Evolutionary conservation across 2,113 vertebrate species (phyloP), one percentile per base, ranked within the genome.

Genomic region (Abramis brama): DNA sequence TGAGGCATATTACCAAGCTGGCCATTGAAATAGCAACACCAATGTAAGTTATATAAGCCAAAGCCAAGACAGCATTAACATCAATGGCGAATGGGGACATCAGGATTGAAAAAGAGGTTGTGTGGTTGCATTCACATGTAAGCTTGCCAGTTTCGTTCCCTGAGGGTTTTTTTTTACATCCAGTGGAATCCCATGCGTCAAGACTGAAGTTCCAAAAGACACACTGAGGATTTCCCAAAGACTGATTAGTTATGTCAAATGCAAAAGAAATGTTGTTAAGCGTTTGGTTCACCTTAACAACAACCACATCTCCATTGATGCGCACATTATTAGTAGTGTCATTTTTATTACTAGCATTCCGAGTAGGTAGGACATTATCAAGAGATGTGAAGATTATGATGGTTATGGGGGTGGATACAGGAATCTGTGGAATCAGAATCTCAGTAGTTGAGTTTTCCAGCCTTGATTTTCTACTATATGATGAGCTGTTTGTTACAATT

Each of bases 21-120:
- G 91, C 85, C 50, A 98, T 66, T 19, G 97, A 98, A 43, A 97
- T 73, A 0, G 93, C 94, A 23, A 97, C 93, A 10, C 96, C 96
- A 12, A 95, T 78, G 0, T 91, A 94, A 0, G 95, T 96, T 60
- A 87, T 87, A 27, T 55, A 78, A 3, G 13, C 30, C 4, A 82
- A 36, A 23, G 3, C 1, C 33, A 4, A 4, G 3, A 33, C 33
- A 33, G 0, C 4, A 33, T 33, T 33, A 0, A 21, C 60, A 76
- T 80, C 6, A 0, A 89, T 86, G 30, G 5, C 1, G 0, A 39
- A 68, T 0, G 94, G 92, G 3, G 97, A 93, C 97, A 97, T 96
- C 1, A 98, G 89, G 21, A 97, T 92, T 59, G 97, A 97, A 89
- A 98, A 97, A 2, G 30, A 30, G 30, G 30, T 30, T 30, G 30